A percentile compares a stretch with the other conserved stretches of the same genome.
These are phyloP conservation scores for Lagodon rhomboides DNA, from an alignment of 2,797 vertebrate genomes.

Conservation along the genomic window DNA sequence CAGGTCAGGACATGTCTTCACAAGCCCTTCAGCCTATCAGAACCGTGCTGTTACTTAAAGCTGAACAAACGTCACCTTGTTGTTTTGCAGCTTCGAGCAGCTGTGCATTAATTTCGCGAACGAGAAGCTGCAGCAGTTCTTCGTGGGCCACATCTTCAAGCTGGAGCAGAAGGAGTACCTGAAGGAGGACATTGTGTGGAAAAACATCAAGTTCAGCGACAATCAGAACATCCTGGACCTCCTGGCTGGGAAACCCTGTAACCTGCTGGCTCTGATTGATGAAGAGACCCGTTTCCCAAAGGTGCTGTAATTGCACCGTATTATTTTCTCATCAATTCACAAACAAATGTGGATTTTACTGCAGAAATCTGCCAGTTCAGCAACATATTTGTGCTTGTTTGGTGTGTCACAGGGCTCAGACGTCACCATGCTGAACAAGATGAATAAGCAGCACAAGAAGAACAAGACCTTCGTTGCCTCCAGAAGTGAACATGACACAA, in stretches of 20 bases:
- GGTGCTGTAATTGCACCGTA: conserved; percentile 69
- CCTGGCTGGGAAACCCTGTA: conserved; percentile 89
- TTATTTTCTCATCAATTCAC: background rate
- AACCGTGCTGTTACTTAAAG: background rate
- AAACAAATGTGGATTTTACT: background rate
- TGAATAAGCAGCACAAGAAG: conserved; percentile 85
- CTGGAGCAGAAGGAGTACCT: conserved; percentile 94
- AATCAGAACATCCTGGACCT: conserved; percentile 91
- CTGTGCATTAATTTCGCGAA: conserved; percentile 98
- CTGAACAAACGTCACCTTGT: background rate
- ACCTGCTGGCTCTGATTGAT: conserved; percentile 92
- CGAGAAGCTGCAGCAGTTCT: conserved; percentile 97
- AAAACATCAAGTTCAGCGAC: conserved; percentile 88
- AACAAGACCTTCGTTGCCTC: conserved; percentile 87
- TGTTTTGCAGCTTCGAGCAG: conserved; percentile 92
- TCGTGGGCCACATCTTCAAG: conserved; percentile 92
- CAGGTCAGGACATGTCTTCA: conserved; percentile 83
- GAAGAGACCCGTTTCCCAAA: conserved; percentile 95
- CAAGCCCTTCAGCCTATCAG: background rate
- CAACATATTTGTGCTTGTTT: background rate
- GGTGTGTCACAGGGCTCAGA: conserved; percentile 90
- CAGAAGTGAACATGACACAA: conserved; percentile 84
- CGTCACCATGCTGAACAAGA: conserved; percentile 91
- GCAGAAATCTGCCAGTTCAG: background rate
- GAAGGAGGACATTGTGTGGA: conserved; percentile 89